Evolutionary conservation across 1,140 invertebrate species (phyloP), one percentile per base, ranked within the genome.

Genomic region (Eumaeus atala): DNA sequence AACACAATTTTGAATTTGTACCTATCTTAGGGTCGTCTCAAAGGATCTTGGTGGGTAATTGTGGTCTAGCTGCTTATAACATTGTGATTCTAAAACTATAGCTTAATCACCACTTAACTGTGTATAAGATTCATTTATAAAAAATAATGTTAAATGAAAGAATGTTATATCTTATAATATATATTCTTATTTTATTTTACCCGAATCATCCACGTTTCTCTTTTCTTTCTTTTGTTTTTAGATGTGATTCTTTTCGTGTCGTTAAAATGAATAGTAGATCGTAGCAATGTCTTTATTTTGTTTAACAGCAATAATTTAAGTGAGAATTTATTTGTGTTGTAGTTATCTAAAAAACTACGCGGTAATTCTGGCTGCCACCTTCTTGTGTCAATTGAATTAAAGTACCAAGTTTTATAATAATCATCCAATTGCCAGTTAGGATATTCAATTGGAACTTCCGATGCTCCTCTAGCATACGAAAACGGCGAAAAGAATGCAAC

Each of bases 361-460:
- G 40, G 40, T 9, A 14, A 16, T 12, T 44, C 40, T 44, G 14
- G 40, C 17, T 44, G 40, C 40, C 40, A 44, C 9, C 9, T 44
- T 44, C 14, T 44, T 7, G 14, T 51, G 1, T 68, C 65, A 56
- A 75, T 73, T 0, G 72, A 69, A 49, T 84, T 59, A 14, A 72
- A 59, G 37, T 74, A 60, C 77, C 72, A 80, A 1, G 70, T 63
- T 67, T 74, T 77, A 34, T 74, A 61, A 59, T 77, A 58, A 51
- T 75, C 62, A 58, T 84, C 69, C 74, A 74, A 80, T 21, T 78
- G 66, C 74, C 79, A 80, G 12, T 77, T 59, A 3, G 79, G 79
- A 14, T 44, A 54, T 34, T 77, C 68, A 28, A 74, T 36, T 49
- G 73, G 67, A 17, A 70, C 18, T 58, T 80, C 69, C 16, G 74